Percentiles rank a stretch among this genome's conserved stretches.
Evolutionary conservation across 1,140 invertebrate species (phyloP).

Genomic region (Heliconius eleuchia): DNA sequence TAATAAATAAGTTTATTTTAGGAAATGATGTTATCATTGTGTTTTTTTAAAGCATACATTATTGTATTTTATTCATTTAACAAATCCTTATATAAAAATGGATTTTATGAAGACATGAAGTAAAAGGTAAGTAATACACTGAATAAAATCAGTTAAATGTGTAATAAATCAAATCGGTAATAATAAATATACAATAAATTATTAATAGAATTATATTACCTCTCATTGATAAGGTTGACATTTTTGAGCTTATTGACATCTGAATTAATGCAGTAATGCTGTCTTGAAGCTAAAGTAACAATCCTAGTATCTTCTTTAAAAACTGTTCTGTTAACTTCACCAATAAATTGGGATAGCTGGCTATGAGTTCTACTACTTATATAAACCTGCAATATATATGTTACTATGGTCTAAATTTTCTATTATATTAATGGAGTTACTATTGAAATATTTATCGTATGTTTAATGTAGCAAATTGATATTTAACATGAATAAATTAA

Average conservation of each 20-base stretch:
- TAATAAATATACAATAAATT: background rate
- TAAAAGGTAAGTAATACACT: too few relatives aligned
- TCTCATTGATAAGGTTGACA: constrained; percentile 95
- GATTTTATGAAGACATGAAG: too few relatives aligned
- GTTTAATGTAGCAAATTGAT: background rate
- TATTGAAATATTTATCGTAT: background rate
- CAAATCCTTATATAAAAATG: too few relatives aligned
- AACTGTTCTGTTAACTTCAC: constrained; percentile 93
- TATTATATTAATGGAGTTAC: too few relatives aligned
- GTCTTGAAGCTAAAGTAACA: constrained; percentile 94
- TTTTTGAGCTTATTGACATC: constrained; percentile 89
- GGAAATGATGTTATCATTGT: too few relatives aligned
- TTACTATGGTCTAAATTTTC: background rate
- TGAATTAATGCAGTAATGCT: constrained; percentile 95
- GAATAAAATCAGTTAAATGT: too few relatives aligned
- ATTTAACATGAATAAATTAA: too few relatives aligned
- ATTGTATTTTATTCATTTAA: too few relatives aligned
- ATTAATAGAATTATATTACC: constrained; percentile 62
- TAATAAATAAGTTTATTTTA: too few relatives aligned
- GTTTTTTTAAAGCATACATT: too few relatives aligned
- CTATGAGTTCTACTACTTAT: constrained; percentile 98
- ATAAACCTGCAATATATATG: constrained; percentile 86
- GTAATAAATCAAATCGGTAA: too few relatives aligned
- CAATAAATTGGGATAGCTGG: constrained; percentile 96
- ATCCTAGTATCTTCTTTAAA: constrained; percentile 88